These are phyloP conservation scores for Acleris laterana DNA, from an alignment of 2,888 invertebrate species.

Conservation along the genomic window DNA sequence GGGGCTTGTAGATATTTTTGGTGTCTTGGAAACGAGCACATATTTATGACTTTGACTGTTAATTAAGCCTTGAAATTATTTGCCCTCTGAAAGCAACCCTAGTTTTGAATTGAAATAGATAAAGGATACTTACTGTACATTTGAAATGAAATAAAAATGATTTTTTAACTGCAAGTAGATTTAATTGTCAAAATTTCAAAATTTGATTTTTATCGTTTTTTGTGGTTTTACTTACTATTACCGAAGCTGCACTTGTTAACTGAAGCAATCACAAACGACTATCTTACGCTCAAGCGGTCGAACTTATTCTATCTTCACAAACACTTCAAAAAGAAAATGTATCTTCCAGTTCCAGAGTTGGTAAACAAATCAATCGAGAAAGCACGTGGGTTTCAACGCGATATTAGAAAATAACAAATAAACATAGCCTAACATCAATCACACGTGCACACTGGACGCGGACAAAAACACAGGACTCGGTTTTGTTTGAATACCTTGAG, in stretches of 20 bases:
- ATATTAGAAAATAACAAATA: conserved; percentile 26
- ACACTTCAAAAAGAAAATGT: conserved; percentile 27
- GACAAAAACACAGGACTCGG: conserved; percentile 4
- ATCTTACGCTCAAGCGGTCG: background rate
- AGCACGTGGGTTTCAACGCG: conserved; percentile 28
- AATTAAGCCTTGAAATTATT: too few species aligned
- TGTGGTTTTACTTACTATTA: conserved; percentile 24
- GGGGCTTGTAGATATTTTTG: too few species aligned
- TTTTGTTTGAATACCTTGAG: conserved; percentile 8
- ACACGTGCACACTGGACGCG: conserved; percentile 17
- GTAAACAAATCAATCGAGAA: conserved; percentile 31
- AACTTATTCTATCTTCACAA: conserved; percentile 31
- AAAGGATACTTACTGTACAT: too few species aligned
- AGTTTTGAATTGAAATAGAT: too few species aligned
- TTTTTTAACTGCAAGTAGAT: too few species aligned
- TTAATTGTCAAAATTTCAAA: too few species aligned
- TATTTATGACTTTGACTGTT: too few species aligned
- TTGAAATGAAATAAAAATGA: too few species aligned
- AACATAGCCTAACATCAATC: conserved; percentile 27
- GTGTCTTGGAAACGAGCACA: too few species aligned
- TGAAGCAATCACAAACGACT: conserved; percentile 17
- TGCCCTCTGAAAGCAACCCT: too few species aligned
- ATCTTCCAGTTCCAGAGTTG: conserved; percentile 26
- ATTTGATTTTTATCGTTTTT: background rate
- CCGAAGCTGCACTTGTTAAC: conserved; percentile 14